Evolutionary conservation across 2,113 vertebrate species (phyloP).

Genomic region (Tenebrosternarchus preto): DNA sequence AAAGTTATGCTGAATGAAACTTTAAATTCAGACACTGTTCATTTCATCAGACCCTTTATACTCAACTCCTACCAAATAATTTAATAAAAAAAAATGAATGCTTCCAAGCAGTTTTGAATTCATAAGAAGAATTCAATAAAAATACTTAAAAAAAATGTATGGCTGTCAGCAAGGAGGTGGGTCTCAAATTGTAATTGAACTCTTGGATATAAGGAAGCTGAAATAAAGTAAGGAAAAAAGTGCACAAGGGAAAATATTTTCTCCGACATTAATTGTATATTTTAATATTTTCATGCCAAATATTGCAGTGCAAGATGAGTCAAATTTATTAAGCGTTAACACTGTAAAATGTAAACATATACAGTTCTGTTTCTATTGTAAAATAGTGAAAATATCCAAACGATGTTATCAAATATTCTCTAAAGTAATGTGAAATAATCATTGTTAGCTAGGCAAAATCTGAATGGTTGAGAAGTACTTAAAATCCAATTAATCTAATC

Average conservation of each 20-base stretch:
- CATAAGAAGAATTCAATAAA: neutral
- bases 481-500: neutral
- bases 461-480: neutral
- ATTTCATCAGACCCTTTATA: conserved; percentile 68
- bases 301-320: conserved; percentile 11
- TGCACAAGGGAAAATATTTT: neutral
- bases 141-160: neutral
- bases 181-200: conserved; percentile 25
- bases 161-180: conserved; percentile 41
- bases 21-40: conserved; percentile 68
- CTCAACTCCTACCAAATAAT: conserved; percentile 62
- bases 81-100: conserved; percentile 73
- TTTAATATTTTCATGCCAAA: neutral
- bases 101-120: conserved; percentile 62
- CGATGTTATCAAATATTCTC: too few relatives aligned
- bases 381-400: too few relatives aligned
- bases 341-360: too few relatives aligned
- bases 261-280: too few relatives aligned
- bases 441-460: neutral
- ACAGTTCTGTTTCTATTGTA: too few relatives aligned
- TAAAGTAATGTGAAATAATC: too few relatives aligned
- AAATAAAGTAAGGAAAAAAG: conserved; percentile 1
- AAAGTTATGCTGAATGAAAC: conserved; percentile 66
- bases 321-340: neutral
- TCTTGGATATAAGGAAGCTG: conserved; percentile 27